Evolutionary conservation across 2,113 vertebrate species (phyloP), one percentile per base, ranked within the genome.

Genomic region (Pagrus major): DNA sequence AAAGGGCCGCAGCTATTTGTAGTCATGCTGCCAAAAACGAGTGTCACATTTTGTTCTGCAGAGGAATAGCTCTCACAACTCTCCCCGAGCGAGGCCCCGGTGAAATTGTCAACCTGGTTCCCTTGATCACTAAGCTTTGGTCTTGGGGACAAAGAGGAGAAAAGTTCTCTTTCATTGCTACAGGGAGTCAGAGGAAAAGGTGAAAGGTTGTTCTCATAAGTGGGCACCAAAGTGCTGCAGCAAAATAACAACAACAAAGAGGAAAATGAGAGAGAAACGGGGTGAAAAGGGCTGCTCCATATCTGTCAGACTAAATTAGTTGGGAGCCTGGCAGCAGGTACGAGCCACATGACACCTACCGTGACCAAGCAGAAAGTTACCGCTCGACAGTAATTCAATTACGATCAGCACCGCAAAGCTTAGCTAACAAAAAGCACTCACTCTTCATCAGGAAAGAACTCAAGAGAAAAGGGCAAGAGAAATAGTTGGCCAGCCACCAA

Each of bases 221-320:
- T 10, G 81, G 82, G 71, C 75, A 76, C 81, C 67, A 74, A 78
- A 61, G 68, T 29, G 63, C 58, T 75, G 80, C 61, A 88, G 79
- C 88, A 86, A 78, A 87, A 91, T 79, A 88, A 89, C 76, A 86
- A 91, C 80, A 92, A 89, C 87, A 89, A 89, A 82, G 79, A 74
- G 64, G 77, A 84, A 81, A 90, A 88, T 54, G 87, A 83, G 79
- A 85, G 82, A 85, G 85, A 87, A 89, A 84, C 58, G 41, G 54
- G 86, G 80, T 81, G 84, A 84, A 91, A 85, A 86, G 86, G 60
- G 86, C 84, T 83, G 89, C 71, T 92, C 87, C 82, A 93, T 74
- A 94, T 94, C 88, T 92, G 92, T 93, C 91, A 73, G 78, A 63
- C 35, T 21, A n/a, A 46, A 94, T 94, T 91, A 93, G 80, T 27